Base-by-base conservation (phyloP, 2,797 vertebrate species). In the Dromococcyx pavoninus region DNA sequence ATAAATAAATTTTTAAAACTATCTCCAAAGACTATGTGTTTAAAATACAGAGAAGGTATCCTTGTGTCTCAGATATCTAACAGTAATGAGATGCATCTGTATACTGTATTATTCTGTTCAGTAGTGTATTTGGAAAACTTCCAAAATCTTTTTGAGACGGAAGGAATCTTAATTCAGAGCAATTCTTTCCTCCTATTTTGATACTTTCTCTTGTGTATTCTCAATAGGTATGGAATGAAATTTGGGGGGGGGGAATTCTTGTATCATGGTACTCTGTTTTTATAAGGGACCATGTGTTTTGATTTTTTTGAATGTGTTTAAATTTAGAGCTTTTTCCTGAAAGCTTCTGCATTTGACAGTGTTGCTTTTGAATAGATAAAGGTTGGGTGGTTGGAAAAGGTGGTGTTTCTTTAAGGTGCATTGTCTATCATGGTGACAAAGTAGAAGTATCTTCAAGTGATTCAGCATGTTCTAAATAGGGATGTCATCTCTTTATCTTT, bases 201-300 rank as follows among this genome's bases (percentile, higher is more conserved):
- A 28, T 37, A 23, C 17, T 61, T 75, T 28, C 5, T 67, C 4
- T 76, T 66, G 9, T 4, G 2, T 44, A 3, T 66, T 70, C 30
- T 83, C 22, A 28, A 4, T 11, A 23, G 22, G 6, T 54, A n/a
- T 12, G 17, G 27, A 76, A 80, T 24, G 5, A 72, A 72, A 46
- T 35, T 46, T n/a, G n/a, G n/a, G n/a, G n/a, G n/a, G 46, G 32
- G 11, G 4, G 67, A 27, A 48, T 53, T 22, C 10, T 58, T 77
- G 5, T 27, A 9, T 32, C 14, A 1, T 28, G 21, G 8, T 64
- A 19, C 32, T 69, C 10, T 71, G 22, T 22, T 78, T 82, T 65
- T 24, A 5, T 24, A 24, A n/a, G 27, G 5, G 39, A 51, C 17
- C 17, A 7, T 0, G 3, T 4, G 1, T 24, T 83, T 61, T 39